phyloP scores from a whole-genome alignment of 2,113 vertebrate genomes.

The Alaudala cheleensis region DNA sequence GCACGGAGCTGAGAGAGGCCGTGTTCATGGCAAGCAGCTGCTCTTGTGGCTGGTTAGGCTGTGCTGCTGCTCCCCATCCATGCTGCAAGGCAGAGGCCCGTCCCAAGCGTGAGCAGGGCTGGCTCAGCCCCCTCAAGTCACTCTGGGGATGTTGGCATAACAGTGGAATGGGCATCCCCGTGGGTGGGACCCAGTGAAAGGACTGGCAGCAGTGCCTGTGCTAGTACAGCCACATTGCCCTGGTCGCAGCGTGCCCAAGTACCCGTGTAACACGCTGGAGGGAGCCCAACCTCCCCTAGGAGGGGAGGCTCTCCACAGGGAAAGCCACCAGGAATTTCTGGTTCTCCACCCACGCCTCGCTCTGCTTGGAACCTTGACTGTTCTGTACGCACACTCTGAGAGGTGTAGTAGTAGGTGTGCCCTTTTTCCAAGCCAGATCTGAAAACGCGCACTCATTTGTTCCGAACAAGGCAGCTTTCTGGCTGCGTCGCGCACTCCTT shows the following conservation, averaged over 20 bases:
- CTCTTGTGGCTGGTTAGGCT: background rate
- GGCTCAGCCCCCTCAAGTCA: background rate
- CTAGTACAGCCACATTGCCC: background rate
- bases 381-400: rapidly evolving
- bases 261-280: no score
- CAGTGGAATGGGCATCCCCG: background rate
- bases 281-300: background rate
- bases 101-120: rapidly evolving
- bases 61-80: background rate
- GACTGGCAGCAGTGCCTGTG: background rate
- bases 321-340: background rate
- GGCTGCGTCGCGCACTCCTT: rapidly evolving
- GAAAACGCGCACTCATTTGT: rapidly evolving
- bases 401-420: background rate
- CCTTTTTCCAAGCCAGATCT: background rate
- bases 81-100: background rate
- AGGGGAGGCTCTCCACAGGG: background rate
- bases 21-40: background rate
- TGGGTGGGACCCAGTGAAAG: background rate
- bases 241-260: background rate
- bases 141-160: background rate
- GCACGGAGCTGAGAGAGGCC: background rate
- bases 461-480: background rate
- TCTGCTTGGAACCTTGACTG: background rate
- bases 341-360: background rate